Base-by-base conservation (phyloP, 2,888 invertebrate genomes). In the Conomelus anceps region DNA sequence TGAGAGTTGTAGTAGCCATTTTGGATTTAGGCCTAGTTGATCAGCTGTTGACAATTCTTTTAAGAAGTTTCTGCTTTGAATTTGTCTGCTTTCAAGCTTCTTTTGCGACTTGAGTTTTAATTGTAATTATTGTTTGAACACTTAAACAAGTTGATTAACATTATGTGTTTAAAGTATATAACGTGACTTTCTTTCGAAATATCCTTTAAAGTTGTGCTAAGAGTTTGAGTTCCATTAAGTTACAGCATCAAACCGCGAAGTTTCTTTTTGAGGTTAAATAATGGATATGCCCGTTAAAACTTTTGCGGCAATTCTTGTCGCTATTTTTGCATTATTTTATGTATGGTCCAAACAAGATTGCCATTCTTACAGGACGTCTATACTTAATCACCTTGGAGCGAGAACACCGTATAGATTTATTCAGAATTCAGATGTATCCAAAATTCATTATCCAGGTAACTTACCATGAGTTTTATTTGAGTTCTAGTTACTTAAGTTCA, bases 391-490 rank as follows among this genome's bases (percentile, higher is more conserved):
- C 93, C 93, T 97, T 89, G 95, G 95, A 84, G 95, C 96, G 11
- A 96, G 96, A 92, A 96, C 97, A 13, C 96, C 97, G 0, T 97
- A 97, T 92, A 94, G 97, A 91, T 95, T 95, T 92, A 94, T 95
- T 91, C 95, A 94, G 86, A 96, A 97, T 93, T 94, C 94, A 91
- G 94, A 96, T 93, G 95, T 95, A 91, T 94, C 94, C 23, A 93
- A 93, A 91, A 93, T 95, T 88, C 93, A 94, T 90, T 96, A 94
- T 93, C 93, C 94, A 92, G 95, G 97, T 96, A 94, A 92, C 90
- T 91, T 91, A 13, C 34, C 84, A 84, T 87, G 26, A 11, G 1
- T 63, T n/a, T 86, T 85, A 88, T 20, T n/a, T 22, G 23, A 34
- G 1, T n/a, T 22, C 22, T 23, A 24, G n/a, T 13, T 20, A 87